A percentile compares a stretch with the other conserved stretches of the same genome.
Evolutionary conservation across 2,113 vertebrate species (phyloP).

Genomic region (Ophiodon elongatus): DNA sequence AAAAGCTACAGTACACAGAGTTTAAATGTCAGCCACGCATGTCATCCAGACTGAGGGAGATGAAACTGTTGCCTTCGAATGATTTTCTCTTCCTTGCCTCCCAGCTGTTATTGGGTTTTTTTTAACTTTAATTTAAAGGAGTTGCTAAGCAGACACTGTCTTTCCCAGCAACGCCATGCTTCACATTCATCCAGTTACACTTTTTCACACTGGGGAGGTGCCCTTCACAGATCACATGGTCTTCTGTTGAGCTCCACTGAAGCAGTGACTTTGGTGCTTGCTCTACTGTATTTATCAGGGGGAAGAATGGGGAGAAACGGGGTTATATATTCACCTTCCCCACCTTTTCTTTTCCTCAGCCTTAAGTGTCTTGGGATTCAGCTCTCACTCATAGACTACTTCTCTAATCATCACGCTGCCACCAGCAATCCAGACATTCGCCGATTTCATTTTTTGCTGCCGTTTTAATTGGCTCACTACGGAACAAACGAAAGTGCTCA

Average conservation of each 20-base stretch:
- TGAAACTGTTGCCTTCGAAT: slow-evolving; percentile 6
- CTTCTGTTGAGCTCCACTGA: slow-evolving; percentile 27
- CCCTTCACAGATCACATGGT: slow-evolving; percentile 40
- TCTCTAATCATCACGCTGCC: slow-evolving; percentile 59
- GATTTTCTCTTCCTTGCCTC: neutral
- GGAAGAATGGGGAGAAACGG: neutral
- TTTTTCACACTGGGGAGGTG: slow-evolving; percentile 22
- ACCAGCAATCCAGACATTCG: slow-evolving; percentile 37
- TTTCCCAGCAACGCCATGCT: slow-evolving; percentile 26
- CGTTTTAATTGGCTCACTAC: slow-evolving; percentile 73
- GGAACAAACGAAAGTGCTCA: slow-evolving; percentile 64
- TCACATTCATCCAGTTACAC: slow-evolving; percentile 45
- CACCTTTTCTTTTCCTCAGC: slow-evolving; percentile 18
- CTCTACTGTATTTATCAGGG: neutral
- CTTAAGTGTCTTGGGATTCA: slow-evolving; percentile 26
- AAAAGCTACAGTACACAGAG: neutral
- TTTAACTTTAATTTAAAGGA: slow-evolving; percentile 10
- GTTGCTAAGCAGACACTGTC: slow-evolving; percentile 12
- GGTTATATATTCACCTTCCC: slow-evolving; percentile 31
- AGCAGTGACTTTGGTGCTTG: slow-evolving; percentile 20
- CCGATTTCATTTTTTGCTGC: slow-evolving; percentile 52
- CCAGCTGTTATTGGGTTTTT: neutral
- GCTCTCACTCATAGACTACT: slow-evolving; percentile 27
- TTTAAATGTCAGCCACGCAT: slow-evolving; percentile 31
- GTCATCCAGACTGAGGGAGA: neutral